Evolutionary conservation across 2,888 invertebrate genomes (phyloP).

Genomic region (Drosophila anomelani): DNA sequence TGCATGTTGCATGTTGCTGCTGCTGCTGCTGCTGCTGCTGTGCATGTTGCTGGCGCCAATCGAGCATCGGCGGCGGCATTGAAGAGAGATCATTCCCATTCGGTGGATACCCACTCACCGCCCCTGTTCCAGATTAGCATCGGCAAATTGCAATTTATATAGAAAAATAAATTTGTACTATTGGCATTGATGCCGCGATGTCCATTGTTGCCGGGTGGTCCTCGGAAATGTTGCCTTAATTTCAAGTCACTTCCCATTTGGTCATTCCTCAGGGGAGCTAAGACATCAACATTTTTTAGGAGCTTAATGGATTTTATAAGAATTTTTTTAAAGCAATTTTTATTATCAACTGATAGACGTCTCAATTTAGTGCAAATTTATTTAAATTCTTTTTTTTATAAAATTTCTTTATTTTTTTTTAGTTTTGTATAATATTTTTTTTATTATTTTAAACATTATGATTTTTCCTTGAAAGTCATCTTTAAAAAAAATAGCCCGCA

Average conservation of each 20-base stretch:
- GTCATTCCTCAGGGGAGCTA: neutral
- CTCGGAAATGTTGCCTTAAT: constrained; percentile 20
- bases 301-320: neutral
- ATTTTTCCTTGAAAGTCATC: neutral
- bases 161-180: constrained; percentile 58
- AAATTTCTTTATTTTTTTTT: too few species aligned
- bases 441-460: neutral
- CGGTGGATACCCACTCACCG: neutral
- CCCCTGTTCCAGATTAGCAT: constrained; percentile 25
- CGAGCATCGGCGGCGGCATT: constrained; percentile 52
- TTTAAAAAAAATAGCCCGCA: neutral
- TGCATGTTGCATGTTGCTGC: constrained; percentile 16
- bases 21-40: constrained; percentile 16
- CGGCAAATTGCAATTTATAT: constrained; percentile 45
- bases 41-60: constrained; percentile 65
- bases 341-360: neutral
- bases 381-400: too few species aligned
- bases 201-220: constrained; percentile 36
- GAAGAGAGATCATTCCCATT: constrained; percentile 31
- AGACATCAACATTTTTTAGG: neutral
- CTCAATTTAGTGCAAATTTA: neutral
- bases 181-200: constrained; percentile 7
- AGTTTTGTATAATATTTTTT: neutral
- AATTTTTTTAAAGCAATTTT: neutral
- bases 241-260: neutral